Percentiles rank a stretch among this genome's conserved stretches.
These are phyloP conservation scores for Octodon degus DNA, from an alignment of 2,113 vertebrate species.

Conservation along the genomic window DNA sequence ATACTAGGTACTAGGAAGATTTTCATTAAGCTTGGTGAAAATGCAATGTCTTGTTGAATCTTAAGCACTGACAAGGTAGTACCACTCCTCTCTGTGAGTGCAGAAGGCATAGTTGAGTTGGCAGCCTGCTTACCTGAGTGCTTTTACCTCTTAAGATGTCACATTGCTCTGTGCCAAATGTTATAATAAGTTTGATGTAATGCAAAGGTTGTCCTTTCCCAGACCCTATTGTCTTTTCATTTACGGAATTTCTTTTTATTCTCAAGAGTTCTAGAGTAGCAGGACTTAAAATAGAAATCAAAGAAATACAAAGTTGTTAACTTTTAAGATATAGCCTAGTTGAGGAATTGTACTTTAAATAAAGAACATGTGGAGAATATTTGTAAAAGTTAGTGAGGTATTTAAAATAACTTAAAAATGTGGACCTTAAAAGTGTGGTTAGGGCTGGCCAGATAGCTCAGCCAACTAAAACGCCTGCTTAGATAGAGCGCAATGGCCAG, in stretches of 20 bases:
- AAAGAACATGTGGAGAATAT: slow-evolving; percentile 17
- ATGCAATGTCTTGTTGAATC: slow-evolving; percentile 14
- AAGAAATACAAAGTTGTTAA: slow-evolving; percentile 25
- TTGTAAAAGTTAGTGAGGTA: slow-evolving; percentile 23
- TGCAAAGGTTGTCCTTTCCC: neutral
- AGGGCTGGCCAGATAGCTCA: neutral
- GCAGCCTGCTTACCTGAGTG: neutral
- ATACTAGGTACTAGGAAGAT: neutral
- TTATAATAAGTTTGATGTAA: slow-evolving; percentile 11
- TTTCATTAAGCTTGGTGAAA: slow-evolving; percentile 50
- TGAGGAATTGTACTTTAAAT: slow-evolving; percentile 34
- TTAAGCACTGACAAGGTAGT: neutral
- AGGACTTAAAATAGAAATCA: slow-evolving; percentile 34
- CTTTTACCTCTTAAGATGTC: neutral
- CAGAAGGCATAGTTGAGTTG: slow-evolving; percentile 2
- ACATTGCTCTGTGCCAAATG: slow-evolving; percentile 15
- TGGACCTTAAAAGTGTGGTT: neutral
- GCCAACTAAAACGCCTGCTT: too few relatives aligned
- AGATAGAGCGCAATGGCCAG: too few relatives aligned
- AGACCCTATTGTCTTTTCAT: neutral
- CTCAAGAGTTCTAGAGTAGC: neutral
- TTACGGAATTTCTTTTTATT: slow-evolving; percentile 26
- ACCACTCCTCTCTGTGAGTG: neutral
- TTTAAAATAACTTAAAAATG: slow-evolving; percentile 54
- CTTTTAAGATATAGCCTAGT: slow-evolving; percentile 27